Percentiles rank a stretch among this genome's conserved stretches.
Evolutionary conservation across 2,888 invertebrate species (phyloP).

Genomic region (Panzeria rudis): DNA sequence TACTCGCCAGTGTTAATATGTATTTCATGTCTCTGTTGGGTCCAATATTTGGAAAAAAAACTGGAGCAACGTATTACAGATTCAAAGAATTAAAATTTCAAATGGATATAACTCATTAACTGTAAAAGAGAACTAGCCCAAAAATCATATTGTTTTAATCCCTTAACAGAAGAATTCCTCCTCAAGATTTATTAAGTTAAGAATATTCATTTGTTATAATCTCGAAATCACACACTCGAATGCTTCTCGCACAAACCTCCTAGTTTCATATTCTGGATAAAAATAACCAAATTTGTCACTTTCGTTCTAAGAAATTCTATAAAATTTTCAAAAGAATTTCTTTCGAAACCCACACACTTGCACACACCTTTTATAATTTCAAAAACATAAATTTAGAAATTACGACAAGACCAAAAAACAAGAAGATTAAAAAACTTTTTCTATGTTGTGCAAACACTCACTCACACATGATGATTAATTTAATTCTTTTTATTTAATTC

Average conservation of each 20-base stretch:
- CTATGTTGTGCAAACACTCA: constrained; percentile 37
- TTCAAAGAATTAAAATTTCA: too few species aligned
- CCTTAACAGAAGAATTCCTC: too few species aligned
- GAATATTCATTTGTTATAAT: too few species aligned
- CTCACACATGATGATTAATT: constrained; percentile 15
- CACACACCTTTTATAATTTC: constrained; percentile 7
- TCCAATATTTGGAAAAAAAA: too few species aligned
- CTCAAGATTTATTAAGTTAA: too few species aligned
- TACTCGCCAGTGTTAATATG: too few species aligned
- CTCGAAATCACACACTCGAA: not conserved
- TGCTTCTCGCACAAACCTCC: not conserved
- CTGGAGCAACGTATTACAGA: too few species aligned
- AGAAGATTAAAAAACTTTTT: constrained; percentile 9
- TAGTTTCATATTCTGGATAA: constrained; percentile 37
- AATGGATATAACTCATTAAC: too few species aligned
- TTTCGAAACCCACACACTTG: constrained; percentile 58
- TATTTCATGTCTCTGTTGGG: too few species aligned
- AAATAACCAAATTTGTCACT: constrained; percentile 65
- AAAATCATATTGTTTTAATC: too few species aligned
- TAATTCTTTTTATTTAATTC: constrained; percentile 26
- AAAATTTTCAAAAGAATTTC: constrained; percentile 50
- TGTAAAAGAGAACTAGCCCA: too few species aligned
- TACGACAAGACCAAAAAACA: constrained; percentile 18
- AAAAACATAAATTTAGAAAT: constrained; percentile 43
- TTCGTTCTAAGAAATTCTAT: constrained; percentile 51